Evolutionary conservation across 2,113 vertebrate genomes (phyloP).

Genomic region (Rousettus leschenaultii): DNA sequence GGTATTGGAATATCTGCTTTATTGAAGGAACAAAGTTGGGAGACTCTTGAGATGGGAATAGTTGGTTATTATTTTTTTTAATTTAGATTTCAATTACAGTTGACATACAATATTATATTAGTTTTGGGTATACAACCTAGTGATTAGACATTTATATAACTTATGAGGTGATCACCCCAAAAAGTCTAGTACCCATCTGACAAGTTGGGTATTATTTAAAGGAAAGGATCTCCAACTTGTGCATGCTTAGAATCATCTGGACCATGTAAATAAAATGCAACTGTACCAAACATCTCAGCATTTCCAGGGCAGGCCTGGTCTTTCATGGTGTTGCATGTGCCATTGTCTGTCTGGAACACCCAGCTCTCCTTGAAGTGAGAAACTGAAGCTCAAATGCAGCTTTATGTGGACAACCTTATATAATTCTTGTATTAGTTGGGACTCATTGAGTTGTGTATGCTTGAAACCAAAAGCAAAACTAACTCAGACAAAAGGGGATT

Average conservation of each 20-base stretch:
- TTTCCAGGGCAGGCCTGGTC: neutral
- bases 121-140: neutral
- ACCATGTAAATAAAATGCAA: neutral
- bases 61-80: neutral
- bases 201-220: neutral
- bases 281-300: neutral
- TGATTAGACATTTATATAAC: neutral
- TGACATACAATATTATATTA: neutral
- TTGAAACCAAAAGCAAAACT: neutral
- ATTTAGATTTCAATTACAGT: neutral
- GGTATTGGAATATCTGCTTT: neutral
- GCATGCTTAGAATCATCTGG: neutral
- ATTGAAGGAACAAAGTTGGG: neutral
- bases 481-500: neutral
- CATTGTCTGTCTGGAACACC: neutral
- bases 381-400: neutral
- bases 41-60: neutral
- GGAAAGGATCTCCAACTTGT: neutral
- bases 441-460: neutral
- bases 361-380: neutral
- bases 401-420: neutral
- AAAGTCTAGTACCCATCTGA: neutral
- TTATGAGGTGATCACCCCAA: neutral
- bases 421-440: neutral
- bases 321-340: neutral